phyloP scores from a whole-genome alignment of 2,888 invertebrate genomes.

The Tholera decimalis region DNA sequence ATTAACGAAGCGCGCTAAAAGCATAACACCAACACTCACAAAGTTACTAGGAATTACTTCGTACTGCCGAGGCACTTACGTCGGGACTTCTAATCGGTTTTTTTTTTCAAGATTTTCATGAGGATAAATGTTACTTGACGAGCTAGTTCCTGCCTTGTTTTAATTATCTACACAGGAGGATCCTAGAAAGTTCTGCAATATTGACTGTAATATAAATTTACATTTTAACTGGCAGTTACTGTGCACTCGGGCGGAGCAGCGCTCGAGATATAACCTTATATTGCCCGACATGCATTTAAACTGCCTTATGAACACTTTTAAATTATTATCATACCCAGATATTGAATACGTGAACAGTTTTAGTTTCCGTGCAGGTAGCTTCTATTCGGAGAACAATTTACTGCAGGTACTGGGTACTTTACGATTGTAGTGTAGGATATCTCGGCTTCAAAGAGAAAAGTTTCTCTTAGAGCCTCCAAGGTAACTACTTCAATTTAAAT shows the following conservation, averaged over 20 bases:
- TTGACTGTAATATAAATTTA: constrained; percentile 75
- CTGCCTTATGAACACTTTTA: constrained; percentile 74
- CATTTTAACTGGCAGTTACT: constrained; percentile 76
- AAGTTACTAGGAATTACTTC: constrained; percentile 41
- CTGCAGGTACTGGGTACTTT: constrained; percentile 17
- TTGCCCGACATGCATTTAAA: constrained; percentile 78
- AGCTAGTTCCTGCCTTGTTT: constrained; percentile 65
- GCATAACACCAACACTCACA: constrained; percentile 23
- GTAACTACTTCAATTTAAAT: constrained; percentile 40
- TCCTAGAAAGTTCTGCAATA: constrained; percentile 64
- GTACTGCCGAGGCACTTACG: constrained; percentile 23
- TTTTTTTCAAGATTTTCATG: constrained; percentile 42
- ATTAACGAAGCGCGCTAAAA: constrained; percentile 26
- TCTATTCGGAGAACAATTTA: constrained; percentile 14
- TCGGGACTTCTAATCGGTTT: constrained; percentile 16
- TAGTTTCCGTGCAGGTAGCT: constrained; percentile 31
- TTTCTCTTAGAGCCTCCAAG: constrained; percentile 24
- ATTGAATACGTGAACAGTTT: constrained; percentile 60
- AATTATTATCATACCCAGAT: constrained; percentile 64
- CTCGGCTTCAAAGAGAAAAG: constrained; percentile 39
- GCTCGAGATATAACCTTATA: constrained; percentile 72
- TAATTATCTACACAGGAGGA: constrained; percentile 68
- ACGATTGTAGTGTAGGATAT: constrained; percentile 15
- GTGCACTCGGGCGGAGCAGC: constrained; percentile 71
- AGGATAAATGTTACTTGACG: constrained; percentile 44